These are phyloP conservation scores for Spisula solida DNA, from an alignment of 2,888 invertebrate species.

Conservation along the genomic window DNA sequence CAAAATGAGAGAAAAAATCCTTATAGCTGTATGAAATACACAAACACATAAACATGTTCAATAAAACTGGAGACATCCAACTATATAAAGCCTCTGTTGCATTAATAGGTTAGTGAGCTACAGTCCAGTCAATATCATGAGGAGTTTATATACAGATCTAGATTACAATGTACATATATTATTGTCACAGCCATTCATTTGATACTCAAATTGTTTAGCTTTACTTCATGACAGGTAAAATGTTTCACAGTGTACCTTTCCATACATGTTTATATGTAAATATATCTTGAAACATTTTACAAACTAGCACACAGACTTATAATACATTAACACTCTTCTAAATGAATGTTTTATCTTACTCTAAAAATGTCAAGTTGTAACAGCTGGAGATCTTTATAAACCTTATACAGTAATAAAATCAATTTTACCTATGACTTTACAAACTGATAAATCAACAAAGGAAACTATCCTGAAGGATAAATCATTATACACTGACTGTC, in stretches of 20 bases:
- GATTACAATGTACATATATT: constrained; percentile 24
- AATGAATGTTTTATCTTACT: constrained; percentile 50
- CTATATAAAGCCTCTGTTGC: background rate
- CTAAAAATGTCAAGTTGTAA: constrained; percentile 24
- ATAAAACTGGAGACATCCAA: constrained; percentile 15
- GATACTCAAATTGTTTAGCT: background rate
- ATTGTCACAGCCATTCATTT: constrained; percentile 28
- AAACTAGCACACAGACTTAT: background rate
- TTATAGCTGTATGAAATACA: background rate
- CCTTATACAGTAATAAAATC: constrained; percentile 42
- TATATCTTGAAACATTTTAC: constrained; percentile 30
- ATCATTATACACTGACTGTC: background rate
- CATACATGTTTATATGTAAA: constrained; percentile 30
- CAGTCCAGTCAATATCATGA: constrained; percentile 21
- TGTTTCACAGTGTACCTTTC: background rate
- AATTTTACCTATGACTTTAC: constrained; percentile 52
- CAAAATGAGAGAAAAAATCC: constrained; percentile 12
- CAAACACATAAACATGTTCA: constrained; percentile 19
- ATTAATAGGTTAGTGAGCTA: constrained; percentile 10
- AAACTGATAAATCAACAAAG: constrained; percentile 30
- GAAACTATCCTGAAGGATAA: background rate
- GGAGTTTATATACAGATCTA: constrained; percentile 20
- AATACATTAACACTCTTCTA: constrained; percentile 20
- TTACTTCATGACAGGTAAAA: constrained; percentile 45
- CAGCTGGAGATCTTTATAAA: constrained; percentile 38